Evolutionary conservation across 2,113 vertebrate species (phyloP).

Genomic region (Passer montanus): DNA sequence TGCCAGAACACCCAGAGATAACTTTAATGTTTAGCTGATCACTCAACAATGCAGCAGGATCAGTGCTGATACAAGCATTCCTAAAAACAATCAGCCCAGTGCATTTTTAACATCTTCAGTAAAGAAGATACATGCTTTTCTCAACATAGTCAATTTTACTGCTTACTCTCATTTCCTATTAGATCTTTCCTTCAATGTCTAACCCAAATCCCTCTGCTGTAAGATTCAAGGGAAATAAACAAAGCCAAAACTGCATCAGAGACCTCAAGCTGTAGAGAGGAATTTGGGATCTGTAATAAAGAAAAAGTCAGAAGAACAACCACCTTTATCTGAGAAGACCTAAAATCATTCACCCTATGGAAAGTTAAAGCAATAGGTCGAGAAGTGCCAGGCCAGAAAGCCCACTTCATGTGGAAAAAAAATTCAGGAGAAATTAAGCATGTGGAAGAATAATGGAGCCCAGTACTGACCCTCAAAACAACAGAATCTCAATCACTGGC

Average conservation of each 20-base stretch:
- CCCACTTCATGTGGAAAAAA: accelerated
- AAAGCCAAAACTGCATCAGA: background rate
- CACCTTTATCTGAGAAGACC: background rate
- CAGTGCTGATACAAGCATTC: background rate
- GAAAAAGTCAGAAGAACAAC: background rate
- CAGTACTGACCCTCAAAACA: background rate
- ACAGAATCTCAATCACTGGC: background rate
- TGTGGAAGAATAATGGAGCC: background rate
- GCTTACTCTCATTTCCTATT: background rate
- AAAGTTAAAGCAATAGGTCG: background rate
- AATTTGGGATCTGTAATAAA: background rate
- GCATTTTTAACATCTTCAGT: background rate
- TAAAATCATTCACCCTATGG: background rate
- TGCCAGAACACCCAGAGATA: background rate
- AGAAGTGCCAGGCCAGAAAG: background rate
- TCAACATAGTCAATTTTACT: background rate
- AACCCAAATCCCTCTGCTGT: background rate
- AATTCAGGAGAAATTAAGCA: background rate
- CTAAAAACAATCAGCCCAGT: background rate
- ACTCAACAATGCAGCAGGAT: background rate
- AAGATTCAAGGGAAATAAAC: background rate
- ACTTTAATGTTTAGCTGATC: background rate
- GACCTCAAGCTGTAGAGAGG: background rate
- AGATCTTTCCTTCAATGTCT: background rate
- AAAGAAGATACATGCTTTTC: background rate